Evolutionary conservation across 2,113 vertebrate species (phyloP).

Genomic region (Hypanus sabinus): DNA sequence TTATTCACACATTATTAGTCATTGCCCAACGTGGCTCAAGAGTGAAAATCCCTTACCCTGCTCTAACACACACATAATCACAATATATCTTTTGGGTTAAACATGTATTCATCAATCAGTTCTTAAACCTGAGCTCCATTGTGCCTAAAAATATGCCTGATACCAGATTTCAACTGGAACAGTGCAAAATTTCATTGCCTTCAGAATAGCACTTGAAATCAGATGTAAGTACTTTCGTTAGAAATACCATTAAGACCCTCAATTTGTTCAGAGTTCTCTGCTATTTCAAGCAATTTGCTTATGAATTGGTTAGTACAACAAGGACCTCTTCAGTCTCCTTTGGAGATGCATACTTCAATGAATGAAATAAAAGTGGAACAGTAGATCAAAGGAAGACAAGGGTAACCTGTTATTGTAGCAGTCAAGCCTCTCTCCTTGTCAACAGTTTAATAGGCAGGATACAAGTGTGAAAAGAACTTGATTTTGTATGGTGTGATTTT

Average conservation of each 20-base stretch:
- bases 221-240: neutral
- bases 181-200: slow-evolving; percentile 2
- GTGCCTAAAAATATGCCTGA: neutral
- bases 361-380: neutral
- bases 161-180: neutral
- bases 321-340: neutral
- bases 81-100: neutral
- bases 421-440: slow-evolving; percentile 11
- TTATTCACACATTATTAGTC: no score
- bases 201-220: slow-evolving; percentile 2
- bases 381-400: slow-evolving; percentile 4
- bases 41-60: neutral
- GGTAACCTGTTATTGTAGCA: slow-evolving; percentile 22
- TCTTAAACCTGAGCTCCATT: neutral
- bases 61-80: neutral
- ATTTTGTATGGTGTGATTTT: neutral
- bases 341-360: neutral
- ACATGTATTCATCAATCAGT: neutral
- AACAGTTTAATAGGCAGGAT: neutral
- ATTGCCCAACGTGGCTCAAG: neutral
- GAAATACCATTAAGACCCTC: slow-evolving; percentile 16
- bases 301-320: slow-evolving; percentile 15
- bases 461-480: neutral
- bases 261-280: slow-evolving; percentile 5
- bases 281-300: neutral